phyloP scores from a whole-genome alignment of 2,888 invertebrate species.

The Sialis fuliginosa region DNA sequence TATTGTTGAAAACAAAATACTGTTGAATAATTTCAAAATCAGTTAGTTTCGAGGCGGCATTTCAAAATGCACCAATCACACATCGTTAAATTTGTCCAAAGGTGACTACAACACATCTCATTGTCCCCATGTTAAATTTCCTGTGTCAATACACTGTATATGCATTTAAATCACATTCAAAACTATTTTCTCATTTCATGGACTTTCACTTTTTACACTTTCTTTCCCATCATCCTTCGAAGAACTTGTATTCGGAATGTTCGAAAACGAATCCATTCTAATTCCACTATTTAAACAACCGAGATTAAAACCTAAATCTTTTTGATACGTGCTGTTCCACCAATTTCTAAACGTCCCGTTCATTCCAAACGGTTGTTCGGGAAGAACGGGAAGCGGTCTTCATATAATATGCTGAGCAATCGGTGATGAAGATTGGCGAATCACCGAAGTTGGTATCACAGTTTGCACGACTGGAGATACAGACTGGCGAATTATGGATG shows the following conservation, averaged over 20 bases:
- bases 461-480: too few species aligned
- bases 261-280: neutral
- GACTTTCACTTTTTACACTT: neutral
- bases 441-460: neutral
- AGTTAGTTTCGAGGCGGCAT: too few species aligned
- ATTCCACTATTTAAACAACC: neutral
- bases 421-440: constrained; percentile 15
- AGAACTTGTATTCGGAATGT: neutral
- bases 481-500: too few species aligned
- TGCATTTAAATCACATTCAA: too few species aligned
- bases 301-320: neutral
- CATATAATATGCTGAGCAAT: constrained; percentile 52
- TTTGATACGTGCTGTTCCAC: neutral
- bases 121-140: too few species aligned
- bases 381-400: constrained; percentile 72
- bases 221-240: neutral
- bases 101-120: too few species aligned
- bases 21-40: too few species aligned
- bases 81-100: too few species aligned
- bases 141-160: too few species aligned
- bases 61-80: too few species aligned
- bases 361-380: constrained; percentile 38
- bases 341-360: neutral
- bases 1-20: too few species aligned
- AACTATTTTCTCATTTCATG: neutral